phyloP scores from a whole-genome alignment of 2,797 vertebrate species.

The Oophaga sylvatica region DNA sequence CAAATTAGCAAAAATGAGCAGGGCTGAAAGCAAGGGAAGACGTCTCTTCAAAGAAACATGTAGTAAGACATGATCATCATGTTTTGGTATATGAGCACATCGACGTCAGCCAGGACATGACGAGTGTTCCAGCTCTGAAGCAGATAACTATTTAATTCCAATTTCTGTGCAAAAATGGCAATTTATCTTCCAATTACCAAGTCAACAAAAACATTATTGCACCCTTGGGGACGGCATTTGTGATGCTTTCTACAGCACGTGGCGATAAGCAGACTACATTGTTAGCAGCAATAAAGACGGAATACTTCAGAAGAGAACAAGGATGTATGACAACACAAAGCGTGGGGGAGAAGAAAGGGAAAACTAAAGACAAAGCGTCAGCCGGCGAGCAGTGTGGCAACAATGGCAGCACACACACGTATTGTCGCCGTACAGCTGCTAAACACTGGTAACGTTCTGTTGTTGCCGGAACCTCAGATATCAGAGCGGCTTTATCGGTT shows the following conservation, averaged over 20 bases:
- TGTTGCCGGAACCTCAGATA: not conserved
- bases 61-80: not conserved
- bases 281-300: conserved; percentile 30
- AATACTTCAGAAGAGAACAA: conserved; percentile 17
- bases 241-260: conserved; percentile 3
- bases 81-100: not conserved
- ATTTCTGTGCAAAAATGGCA: conserved; percentile 1
- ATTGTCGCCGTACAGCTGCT: conserved; percentile 9
- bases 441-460: not conserved
- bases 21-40: not conserved
- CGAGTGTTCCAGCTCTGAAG: not conserved
- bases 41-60: not conserved
- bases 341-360: not conserved
- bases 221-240: conserved; percentile 26
- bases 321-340: not conserved
- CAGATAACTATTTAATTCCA: conserved; percentile 21
- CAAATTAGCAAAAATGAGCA: not conserved
- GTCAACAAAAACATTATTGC: conserved; percentile 45
- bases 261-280: conserved; percentile 33
- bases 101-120: not conserved
- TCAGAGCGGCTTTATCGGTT: conserved; percentile 22
- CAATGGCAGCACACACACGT: not conserved
- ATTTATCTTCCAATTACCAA: conserved; percentile 44
- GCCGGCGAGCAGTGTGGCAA: not conserved
- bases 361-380: not conserved